A percentile compares a stretch with the other conserved stretches of the same genome.
Conservation (phyloP, 2,888 invertebrate genomes). For the Cataglyphis cursor region DNA sequence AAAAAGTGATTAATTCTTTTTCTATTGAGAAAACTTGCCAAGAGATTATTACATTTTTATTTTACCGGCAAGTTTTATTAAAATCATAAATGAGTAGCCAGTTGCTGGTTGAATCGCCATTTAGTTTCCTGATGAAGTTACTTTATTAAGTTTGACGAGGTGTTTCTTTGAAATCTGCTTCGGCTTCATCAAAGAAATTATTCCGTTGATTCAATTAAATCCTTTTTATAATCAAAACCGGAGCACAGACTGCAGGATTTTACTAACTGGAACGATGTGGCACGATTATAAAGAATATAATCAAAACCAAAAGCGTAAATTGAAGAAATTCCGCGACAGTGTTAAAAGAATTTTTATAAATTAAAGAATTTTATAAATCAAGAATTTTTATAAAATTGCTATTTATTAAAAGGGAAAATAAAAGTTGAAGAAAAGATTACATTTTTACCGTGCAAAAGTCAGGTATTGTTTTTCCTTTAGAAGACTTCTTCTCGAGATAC, state of each 20-base stretch:
- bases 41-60: conserved; percentile 8
- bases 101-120: conserved; percentile 28
- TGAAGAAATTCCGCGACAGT: conserved; percentile 11
- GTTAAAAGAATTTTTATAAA: conserved; percentile 5
- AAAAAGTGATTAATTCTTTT: not conserved
- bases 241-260: conserved; percentile 1
- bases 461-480: not conserved
- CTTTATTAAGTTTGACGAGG: conserved; percentile 41
- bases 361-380: not conserved
- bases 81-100: conserved; percentile 36
- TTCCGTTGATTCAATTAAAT: conserved; percentile 33
- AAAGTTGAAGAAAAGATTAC: not conserved
- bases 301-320: conserved; percentile 2
- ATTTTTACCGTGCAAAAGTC: not conserved
- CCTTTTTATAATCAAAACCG: conserved; percentile 28
- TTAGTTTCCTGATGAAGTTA: conserved; percentile 36
- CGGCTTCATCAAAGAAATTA: conserved; percentile 44
- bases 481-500: not conserved
- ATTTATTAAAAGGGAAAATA: not conserved
- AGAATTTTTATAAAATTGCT: not conserved
- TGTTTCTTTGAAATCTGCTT: conserved; percentile 47
- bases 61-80: conserved; percentile 17
- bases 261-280: conserved; percentile 7
- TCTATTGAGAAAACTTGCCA: not conserved
- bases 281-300: not conserved